Conservation (phyloP, 1,140 invertebrate genomes). For the Dendroctonus valens region DNA sequence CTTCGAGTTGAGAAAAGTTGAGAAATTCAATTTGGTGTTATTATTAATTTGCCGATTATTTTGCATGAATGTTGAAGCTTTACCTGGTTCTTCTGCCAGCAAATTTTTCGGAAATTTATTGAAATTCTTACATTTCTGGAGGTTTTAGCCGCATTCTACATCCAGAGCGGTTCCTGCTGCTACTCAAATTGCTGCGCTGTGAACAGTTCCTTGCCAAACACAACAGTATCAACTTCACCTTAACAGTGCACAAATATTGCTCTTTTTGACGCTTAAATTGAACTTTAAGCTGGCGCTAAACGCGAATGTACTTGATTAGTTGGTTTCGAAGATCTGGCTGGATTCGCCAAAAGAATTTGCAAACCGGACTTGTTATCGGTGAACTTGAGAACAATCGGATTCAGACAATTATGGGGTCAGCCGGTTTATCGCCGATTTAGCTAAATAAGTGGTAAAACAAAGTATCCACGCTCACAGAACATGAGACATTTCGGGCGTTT, state of each 20-base stretch:
- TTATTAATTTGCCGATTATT: too few relatives aligned
- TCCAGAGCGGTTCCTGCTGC: neutral
- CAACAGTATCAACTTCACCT: neutral
- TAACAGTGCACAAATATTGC: neutral
- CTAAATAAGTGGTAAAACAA: slow-evolving; percentile 8
- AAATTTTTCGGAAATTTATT: too few relatives aligned
- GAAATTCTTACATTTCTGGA: too few relatives aligned
- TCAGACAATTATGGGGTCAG: slow-evolving; percentile 12
- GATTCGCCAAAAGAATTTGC: slow-evolving; percentile 5
- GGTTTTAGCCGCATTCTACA: too few relatives aligned
- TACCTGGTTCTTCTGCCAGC: too few relatives aligned
- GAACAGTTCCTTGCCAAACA: neutral
- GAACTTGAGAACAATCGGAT: slow-evolving; percentile 7
- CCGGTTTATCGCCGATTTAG: slow-evolving; percentile 3
- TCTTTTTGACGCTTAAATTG: neutral
- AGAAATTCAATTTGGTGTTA: too few relatives aligned
- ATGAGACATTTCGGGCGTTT: slow-evolving; percentile 10
- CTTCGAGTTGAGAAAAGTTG: too few relatives aligned
- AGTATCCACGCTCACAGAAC: slow-evolving; percentile 13
- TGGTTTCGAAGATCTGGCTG: neutral
- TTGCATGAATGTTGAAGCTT: too few relatives aligned
- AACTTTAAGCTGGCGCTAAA: slow-evolving; percentile 1
- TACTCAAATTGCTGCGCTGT: too few relatives aligned
- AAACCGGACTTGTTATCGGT: neutral
- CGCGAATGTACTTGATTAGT: too few relatives aligned